Base-by-base conservation (phyloP, 2,113 vertebrate genomes). In the Ptychochromis oligacanthus region DNA sequence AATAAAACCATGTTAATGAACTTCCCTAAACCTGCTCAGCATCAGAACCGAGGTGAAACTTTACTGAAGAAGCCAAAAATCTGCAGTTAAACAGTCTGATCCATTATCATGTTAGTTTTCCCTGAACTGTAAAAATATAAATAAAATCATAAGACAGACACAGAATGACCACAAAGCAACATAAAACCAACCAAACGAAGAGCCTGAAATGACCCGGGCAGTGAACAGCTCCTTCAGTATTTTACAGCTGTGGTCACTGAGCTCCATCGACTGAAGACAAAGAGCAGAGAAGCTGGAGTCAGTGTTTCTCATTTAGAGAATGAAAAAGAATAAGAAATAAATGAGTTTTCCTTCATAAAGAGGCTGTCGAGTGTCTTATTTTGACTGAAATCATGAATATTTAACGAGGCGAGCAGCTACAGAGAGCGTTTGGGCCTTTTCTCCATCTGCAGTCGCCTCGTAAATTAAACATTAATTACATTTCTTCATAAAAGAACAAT, bases 401-500 rank as follows among this genome's bases (percentile, higher is more conserved):
- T 94, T 93, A 89, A 94, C 78, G 58, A 77, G 85, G 86, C 75
- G 79, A 90, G 82, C 75, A 28, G 84, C 78, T 80, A 85, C 87
- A 92, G 82, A 90, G 88, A 78, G 85, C 89, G 91, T 93, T 92
- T 92, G 85, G 83, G 87, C 88, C 83, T 86, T 91, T 90, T 79
- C 36, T 75, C 87, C 76, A 70, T 92, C 92, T 90, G 88, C 91
- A 88, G 38, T 31, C 1, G 91, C 87, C 89, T 93, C 87, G 87
- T 93, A 91, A 94, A 95, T 94, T 84, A 93, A 94, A 92, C 91
- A 92, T 93, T 93, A 89, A 93, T 93, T 88, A 91, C 61, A 52
- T 80, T 79, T 83, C 87, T 81, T 91, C 92, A 89, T 90, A 79
- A 92, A 92, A 92, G 86, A 90, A 92, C 91, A 86, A 91, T 86